phyloP scores from a whole-genome alignment of 2,113 vertebrate species.

The Hemichromis elongatus region DNA sequence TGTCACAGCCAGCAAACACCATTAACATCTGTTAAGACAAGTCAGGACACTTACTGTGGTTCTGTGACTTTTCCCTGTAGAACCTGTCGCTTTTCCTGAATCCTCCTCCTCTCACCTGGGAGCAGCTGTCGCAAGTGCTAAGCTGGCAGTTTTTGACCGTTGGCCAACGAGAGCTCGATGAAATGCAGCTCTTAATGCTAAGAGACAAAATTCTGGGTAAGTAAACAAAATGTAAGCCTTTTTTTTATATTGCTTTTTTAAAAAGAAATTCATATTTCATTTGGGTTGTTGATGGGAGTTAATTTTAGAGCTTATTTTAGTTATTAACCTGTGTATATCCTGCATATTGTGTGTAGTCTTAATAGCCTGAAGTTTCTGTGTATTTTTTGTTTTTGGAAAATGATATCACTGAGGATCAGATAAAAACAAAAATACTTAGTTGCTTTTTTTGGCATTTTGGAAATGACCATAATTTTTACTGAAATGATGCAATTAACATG shows the following conservation, averaged over 20 bases:
- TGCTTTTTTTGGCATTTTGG: neutral
- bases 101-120: slow-evolving; percentile 82
- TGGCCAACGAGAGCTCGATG: slow-evolving; percentile 82
- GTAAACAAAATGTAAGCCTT: neutral
- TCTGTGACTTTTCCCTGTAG: slow-evolving; percentile 50
- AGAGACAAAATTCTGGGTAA: slow-evolving; percentile 68
- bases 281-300: neutral
- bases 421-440: neutral
- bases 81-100: slow-evolving; percentile 84
- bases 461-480: neutral
- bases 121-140: slow-evolving; percentile 82
- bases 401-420: neutral
- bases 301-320: neutral
- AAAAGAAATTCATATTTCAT: neutral
- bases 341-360: neutral
- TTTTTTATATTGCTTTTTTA: neutral
- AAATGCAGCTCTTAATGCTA: slow-evolving; percentile 79
- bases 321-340: neutral
- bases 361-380: neutral
- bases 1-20: neutral
- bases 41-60: neutral
- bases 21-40: neutral
- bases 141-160: slow-evolving; percentile 92
- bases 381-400: neutral
- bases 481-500: neutral